Percentiles rank a stretch among this genome's conserved stretches.
phyloP scores from a whole-genome alignment of 2,888 invertebrate species.

The Hirtodrosophila alboralis region DNA sequence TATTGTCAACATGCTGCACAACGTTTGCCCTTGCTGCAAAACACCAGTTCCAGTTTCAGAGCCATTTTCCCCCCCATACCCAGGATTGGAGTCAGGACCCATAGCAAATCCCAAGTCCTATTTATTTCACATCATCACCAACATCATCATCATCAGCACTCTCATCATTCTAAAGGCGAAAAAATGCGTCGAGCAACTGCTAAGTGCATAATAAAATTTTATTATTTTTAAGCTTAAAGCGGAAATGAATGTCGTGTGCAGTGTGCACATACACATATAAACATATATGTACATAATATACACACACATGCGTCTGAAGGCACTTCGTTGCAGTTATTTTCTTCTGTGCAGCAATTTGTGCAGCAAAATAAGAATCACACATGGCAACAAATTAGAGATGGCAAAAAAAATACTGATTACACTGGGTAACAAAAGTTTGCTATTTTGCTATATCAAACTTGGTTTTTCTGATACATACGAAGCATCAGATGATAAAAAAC shows the following conservation, averaged over 20 bases:
- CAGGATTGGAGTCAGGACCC: too few species aligned
- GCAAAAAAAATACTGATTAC: too few species aligned
- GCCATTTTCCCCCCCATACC: neutral
- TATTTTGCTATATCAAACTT: too few species aligned
- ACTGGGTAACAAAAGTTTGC: too few species aligned
- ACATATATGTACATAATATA: constrained; percentile 4
- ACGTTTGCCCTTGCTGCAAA: neutral
- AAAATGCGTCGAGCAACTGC: constrained; percentile 48
- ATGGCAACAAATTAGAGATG: constrained; percentile 10
- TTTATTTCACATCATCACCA: constrained; percentile 26
- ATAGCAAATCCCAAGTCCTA: neutral
- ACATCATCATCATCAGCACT: constrained; percentile 19
- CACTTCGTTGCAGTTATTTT: constrained; percentile 24
- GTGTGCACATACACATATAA: constrained; percentile 6
- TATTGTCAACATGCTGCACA: constrained; percentile 22
- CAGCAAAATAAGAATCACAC: constrained; percentile 13
- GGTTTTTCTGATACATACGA: too few species aligned
- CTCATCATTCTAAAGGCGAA: constrained; percentile 31
- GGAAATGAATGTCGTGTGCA: constrained; percentile 62
- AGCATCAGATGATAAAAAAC: too few species aligned
- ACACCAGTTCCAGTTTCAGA: neutral
- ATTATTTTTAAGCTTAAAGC: constrained; percentile 62
- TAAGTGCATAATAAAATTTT: constrained; percentile 76
- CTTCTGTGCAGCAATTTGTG: constrained; percentile 27
- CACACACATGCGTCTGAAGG: constrained; percentile 13